Base-by-base conservation (phyloP, 2,888 invertebrate genomes). In the Pollenia labialis region DNA sequence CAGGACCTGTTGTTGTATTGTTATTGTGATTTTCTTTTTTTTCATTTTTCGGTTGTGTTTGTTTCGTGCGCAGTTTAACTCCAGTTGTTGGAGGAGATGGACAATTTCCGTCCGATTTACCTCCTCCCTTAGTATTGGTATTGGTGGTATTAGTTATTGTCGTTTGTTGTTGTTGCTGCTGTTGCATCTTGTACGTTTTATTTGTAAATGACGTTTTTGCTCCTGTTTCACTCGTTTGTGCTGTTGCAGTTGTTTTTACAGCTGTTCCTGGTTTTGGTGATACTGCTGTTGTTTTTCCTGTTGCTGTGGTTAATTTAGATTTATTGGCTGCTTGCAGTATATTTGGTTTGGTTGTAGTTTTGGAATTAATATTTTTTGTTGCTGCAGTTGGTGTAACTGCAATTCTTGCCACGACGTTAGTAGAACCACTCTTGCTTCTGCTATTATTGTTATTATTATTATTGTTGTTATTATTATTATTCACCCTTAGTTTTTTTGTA, bases 401-500 rank as follows among this genome's bases (percentile, higher is more conserved):
- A 68, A 88, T 74, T 71, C 89, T 87, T 32, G 89, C 88, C 81
- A 88, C 91, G n/a, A 16, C 81, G 50, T 46, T 68, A 62, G 42
- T 89, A 48, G 60, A 81, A 81, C 68, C 80, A 52, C 66, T 85
- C 32, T 74, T 80, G 50, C 42, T 81, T 42, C 74, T 75, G 46
- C 83, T 85, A 40, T 74, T 88, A 74, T 74, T 32, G 32, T 32
- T 32, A 6, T 32, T 32, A 32, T 32, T 89, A 44, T 74, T 90
- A 60, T 89, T 92, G 84, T 90, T 91, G 77, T 90, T 90, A 82
- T 89, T 90, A 82, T 85, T 90, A 81, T 88, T 89, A 83, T 89
- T 88, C 82, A 90, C 88, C 64, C 90, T 90, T 69, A 91, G 81
- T 84, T 92, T 92, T 86, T 91, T 93, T 40, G 92, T 89, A 88